phyloP scores from a whole-genome alignment of 2,113 vertebrate genomes.

The Hymenochirus boettgeri region DNA sequence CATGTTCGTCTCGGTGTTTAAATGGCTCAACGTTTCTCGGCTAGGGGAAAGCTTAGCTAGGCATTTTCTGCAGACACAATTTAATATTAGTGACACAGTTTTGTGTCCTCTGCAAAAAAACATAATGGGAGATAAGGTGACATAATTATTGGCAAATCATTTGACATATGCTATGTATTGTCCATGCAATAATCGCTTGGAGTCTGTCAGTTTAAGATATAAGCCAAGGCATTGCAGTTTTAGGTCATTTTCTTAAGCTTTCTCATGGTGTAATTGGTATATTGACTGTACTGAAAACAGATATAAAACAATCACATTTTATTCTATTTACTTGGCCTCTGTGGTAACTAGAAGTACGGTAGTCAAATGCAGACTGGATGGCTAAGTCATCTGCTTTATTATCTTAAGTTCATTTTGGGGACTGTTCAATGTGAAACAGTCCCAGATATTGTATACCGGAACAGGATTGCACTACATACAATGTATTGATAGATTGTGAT shows the following conservation, averaged over 20 bases:
- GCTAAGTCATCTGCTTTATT: too few relatives aligned
- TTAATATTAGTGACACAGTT: slow-evolving; percentile 90
- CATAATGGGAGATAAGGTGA: slow-evolving; percentile 90
- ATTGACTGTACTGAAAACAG: slow-evolving; percentile 61
- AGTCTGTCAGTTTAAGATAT: slow-evolving; percentile 88
- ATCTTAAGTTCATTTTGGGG: too few relatives aligned
- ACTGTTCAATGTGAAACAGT: too few relatives aligned
- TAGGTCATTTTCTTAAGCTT: slow-evolving; percentile 78
- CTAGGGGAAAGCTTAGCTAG: slow-evolving; percentile 84
- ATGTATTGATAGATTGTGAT: too few relatives aligned
- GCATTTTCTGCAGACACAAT: slow-evolving; percentile 79
- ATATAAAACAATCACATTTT: slow-evolving; percentile 60
- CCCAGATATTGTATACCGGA: too few relatives aligned
- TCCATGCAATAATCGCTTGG: slow-evolving; percentile 94
- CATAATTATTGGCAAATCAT: slow-evolving; percentile 96
- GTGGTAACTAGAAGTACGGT: neutral
- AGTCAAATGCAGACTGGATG: too few relatives aligned
- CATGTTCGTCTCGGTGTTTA: slow-evolving; percentile 86
- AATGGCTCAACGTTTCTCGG: slow-evolving; percentile 84
- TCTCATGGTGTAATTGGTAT: slow-evolving; percentile 66
- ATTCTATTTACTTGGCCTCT: slow-evolving; percentile 59
- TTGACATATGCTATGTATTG: slow-evolving; percentile 93
- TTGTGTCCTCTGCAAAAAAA: slow-evolving; percentile 90
- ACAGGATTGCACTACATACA: too few relatives aligned
- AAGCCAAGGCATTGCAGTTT: slow-evolving; percentile 81